A percentile compares a stretch with the other conserved stretches of the same genome.
Evolutionary conservation across 2,797 vertebrate genomes (phyloP).

Genomic region (Odontamblyopus lacepedii): DNA sequence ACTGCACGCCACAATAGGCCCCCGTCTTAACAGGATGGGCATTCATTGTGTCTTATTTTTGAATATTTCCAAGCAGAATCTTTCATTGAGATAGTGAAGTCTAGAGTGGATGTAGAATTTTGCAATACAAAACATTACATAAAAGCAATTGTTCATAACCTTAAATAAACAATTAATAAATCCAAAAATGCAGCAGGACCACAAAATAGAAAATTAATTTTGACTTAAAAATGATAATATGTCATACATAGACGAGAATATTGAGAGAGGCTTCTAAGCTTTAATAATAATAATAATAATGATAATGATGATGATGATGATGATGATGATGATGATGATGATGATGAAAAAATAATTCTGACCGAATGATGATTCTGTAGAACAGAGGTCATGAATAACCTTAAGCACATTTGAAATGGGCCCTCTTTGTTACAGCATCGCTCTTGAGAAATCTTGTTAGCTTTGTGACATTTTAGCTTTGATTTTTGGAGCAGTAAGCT

Average conservation of each 20-base stretch:
- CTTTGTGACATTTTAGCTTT: slow-evolving; percentile 5
- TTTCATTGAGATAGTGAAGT: neutral
- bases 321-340: too few species aligned
- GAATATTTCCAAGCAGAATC: neutral
- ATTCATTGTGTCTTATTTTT: neutral
- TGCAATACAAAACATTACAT: neutral
- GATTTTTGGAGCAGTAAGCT: slow-evolving; percentile 11
- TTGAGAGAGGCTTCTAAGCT: neutral
- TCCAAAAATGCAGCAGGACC: neutral
- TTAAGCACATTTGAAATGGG: slow-evolving; percentile 1
- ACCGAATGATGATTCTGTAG: neutral
- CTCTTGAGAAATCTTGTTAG: neutral
- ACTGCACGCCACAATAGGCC: neutral
- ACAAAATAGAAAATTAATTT: neutral
- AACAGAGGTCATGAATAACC: slow-evolving; percentile 4
- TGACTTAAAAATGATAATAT: neutral
- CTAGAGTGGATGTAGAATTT: neutral
- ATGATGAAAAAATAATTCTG: neutral
- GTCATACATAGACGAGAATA: neutral
- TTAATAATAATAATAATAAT: neutral
- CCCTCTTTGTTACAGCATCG: neutral
- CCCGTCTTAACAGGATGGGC: neutral
- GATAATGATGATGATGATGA: too few species aligned
- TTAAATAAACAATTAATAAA: neutral
- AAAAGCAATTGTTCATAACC: neutral